Conservation (phyloP, 1,140 invertebrate species). For the Zaprionus nigranus region DNA sequence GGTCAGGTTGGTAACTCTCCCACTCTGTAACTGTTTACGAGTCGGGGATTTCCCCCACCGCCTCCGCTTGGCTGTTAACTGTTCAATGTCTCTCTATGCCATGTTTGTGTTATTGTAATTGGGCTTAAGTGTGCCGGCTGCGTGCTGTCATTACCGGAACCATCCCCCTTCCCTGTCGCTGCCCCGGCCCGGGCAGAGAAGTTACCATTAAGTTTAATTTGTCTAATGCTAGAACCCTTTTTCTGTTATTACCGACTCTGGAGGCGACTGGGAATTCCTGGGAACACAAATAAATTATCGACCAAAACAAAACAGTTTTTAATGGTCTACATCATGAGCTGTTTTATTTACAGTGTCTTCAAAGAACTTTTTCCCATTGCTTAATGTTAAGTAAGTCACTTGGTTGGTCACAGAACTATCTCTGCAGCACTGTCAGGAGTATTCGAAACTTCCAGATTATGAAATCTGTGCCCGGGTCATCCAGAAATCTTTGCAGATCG, state of each 20-base stretch:
- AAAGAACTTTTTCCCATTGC: not conserved
- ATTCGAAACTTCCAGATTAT: not conserved
- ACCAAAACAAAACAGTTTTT: conserved; percentile 21
- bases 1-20: conserved; percentile 50
- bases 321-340: conserved; percentile 14
- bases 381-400: not conserved
- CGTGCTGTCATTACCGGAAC: conserved; percentile 28
- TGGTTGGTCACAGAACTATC: not conserved
- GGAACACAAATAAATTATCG: conserved; percentile 16
- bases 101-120: conserved; percentile 52
- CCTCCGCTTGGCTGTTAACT: not conserved
- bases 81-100: conserved; percentile 18
- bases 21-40: conserved; percentile 7
- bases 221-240: conserved; percentile 68
- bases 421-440: not conserved
- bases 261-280: conserved; percentile 1
- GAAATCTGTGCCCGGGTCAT: not conserved
- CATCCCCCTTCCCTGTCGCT: conserved; percentile 7
- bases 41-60: not conserved
- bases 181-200: conserved; percentile 23
- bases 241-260: conserved; percentile 14
- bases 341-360: not conserved
- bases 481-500: not conserved
- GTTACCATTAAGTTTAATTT: conserved; percentile 76
- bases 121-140: conserved; percentile 39